A percentile compares a stretch with the other conserved stretches of the same genome.
phyloP scores from a whole-genome alignment of 2,888 invertebrate genomes.

The Mythimna vitellina region DNA sequence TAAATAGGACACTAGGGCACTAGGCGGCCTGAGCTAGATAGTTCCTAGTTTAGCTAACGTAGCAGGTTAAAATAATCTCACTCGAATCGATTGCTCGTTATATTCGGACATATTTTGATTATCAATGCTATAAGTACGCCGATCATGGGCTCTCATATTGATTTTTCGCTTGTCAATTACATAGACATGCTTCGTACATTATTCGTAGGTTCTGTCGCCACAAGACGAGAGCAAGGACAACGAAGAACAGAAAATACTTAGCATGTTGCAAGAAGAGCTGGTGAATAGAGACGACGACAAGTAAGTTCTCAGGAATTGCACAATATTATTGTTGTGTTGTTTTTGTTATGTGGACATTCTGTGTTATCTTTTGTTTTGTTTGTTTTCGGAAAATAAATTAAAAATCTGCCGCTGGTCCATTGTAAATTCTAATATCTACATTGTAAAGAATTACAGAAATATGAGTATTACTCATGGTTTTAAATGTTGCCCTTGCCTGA shows the following conservation, averaged over 20 bases:
- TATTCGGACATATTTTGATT: slow-evolving; percentile 51
- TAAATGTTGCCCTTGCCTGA: slow-evolving; percentile 6
- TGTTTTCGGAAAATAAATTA: not conserved
- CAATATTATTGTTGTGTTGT: slow-evolving; percentile 49
- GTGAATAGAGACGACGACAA: slow-evolving; percentile 96
- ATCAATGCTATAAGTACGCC: slow-evolving; percentile 52
- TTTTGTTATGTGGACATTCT: slow-evolving; percentile 26
- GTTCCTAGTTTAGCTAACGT: slow-evolving; percentile 71
- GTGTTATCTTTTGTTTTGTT: slow-evolving; percentile 20
- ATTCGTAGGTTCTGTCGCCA: slow-evolving; percentile 87
- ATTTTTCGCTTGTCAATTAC: slow-evolving; percentile 81
- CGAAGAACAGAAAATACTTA: slow-evolving; percentile 94
- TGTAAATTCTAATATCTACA: slow-evolving; percentile 1
- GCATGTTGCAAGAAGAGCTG: slow-evolving; percentile 94
- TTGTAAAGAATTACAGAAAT: slow-evolving; percentile 2
- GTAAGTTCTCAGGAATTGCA: slow-evolving; percentile 86
- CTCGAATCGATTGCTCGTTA: slow-evolving; percentile 64
- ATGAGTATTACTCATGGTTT: not conserved
- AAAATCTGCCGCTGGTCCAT: not conserved
- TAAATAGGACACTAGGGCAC: slow-evolving; percentile 85
- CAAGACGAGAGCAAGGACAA: slow-evolving; percentile 89
- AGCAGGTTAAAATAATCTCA: slow-evolving; percentile 67
- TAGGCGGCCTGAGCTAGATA: slow-evolving; percentile 77
- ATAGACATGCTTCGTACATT: slow-evolving; percentile 85
- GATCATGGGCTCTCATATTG: slow-evolving; percentile 73